These are phyloP conservation scores for Coendou prehensilis DNA, from an alignment of 2,797 vertebrate genomes.

Conservation along the genomic window DNA sequence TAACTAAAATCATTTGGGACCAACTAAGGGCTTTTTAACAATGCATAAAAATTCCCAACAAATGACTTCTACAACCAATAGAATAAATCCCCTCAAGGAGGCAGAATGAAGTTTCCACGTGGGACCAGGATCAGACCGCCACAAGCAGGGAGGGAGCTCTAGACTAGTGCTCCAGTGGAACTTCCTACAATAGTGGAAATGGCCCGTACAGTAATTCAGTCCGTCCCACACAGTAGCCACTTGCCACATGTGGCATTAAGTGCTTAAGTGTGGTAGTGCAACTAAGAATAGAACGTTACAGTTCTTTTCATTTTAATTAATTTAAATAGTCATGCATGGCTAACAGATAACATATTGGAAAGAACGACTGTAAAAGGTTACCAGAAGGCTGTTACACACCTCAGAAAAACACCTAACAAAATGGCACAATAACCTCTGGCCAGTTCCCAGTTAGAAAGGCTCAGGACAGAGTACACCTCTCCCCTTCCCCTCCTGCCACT, in stretches of 20 bases:
- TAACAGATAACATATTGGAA: background rate
- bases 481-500: background rate
- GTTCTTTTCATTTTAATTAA: background rate
- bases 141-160: background rate
- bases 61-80: background rate
- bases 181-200: background rate
- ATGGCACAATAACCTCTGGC: background rate
- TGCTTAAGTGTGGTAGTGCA: background rate
- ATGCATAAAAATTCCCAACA: background rate
- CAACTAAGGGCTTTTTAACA: background rate
- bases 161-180: background rate
- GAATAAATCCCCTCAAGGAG: background rate
- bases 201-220: background rate
- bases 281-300: background rate
- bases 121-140: background rate
- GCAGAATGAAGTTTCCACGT: background rate
- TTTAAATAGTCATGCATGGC: background rate
- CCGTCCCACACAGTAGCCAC: background rate
- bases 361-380: background rate
- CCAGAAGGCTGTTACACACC: background rate
- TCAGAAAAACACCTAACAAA: conserved; percentile 37
- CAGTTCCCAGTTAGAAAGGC: background rate
- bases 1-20: conserved; percentile 14
- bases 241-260: background rate
- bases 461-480: background rate